A percentile compares a stretch with the other conserved stretches of the same genome.
These are phyloP conservation scores for Acleris holmiana DNA, from an alignment of 2,888 invertebrate species.

Conservation along the genomic window DNA sequence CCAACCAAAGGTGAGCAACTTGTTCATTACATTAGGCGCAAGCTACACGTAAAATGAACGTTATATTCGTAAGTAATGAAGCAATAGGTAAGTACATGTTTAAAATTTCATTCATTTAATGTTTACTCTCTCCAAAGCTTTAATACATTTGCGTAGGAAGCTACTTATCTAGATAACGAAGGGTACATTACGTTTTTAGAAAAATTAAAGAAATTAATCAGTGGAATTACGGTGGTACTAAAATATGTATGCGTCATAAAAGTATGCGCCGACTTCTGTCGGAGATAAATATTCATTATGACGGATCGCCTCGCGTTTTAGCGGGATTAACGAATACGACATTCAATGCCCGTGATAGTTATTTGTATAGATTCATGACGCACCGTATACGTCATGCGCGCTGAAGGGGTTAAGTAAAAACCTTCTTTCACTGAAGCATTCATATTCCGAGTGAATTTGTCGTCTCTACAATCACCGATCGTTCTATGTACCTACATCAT, in stretches of 20 bases:
- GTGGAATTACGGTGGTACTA: constrained; percentile 80
- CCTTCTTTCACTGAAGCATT: too few relatives aligned
- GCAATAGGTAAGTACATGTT: constrained; percentile 41
- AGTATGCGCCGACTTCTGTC: constrained; percentile 79
- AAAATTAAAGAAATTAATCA: constrained; percentile 84
- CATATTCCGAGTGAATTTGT: too few relatives aligned
- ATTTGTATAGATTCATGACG: background rate
- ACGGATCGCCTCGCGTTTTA: constrained; percentile 80
- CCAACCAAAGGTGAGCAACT: constrained; percentile 28
- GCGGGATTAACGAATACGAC: constrained; percentile 81
- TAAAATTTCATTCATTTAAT: constrained; percentile 66
- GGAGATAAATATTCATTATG: constrained; percentile 83
- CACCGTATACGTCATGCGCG: background rate
- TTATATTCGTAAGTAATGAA: constrained; percentile 35
- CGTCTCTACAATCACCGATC: background rate
- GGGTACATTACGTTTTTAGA: constrained; percentile 62
- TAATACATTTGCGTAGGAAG: constrained; percentile 70
- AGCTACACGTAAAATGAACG: constrained; percentile 26
- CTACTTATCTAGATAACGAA: constrained; percentile 42
- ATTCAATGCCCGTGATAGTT: constrained; percentile 41
- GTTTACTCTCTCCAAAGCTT: constrained; percentile 68
- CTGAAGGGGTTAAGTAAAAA: too few relatives aligned
- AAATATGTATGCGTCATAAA: constrained; percentile 84
- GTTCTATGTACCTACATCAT: background rate
- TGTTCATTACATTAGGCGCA: constrained; percentile 34